Percentiles rank a stretch among this genome's conserved stretches.
Evolutionary conservation across 2,888 invertebrate species (phyloP).

Genomic region (Eilema depressum): DNA sequence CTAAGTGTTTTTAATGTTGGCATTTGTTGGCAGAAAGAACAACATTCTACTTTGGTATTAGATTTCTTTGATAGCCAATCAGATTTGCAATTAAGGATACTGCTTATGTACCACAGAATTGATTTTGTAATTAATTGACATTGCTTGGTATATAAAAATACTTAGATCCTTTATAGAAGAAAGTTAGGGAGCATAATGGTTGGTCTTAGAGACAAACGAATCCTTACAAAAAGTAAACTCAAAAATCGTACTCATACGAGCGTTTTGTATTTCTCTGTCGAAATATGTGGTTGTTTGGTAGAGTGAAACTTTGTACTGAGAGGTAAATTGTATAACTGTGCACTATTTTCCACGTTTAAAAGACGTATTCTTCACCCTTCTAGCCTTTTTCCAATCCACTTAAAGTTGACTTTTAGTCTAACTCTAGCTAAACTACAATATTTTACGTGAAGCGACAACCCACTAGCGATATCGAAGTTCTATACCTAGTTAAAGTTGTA

Average conservation of each 20-base stretch:
- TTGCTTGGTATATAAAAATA: too few relatives aligned
- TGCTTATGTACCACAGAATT: background rate
- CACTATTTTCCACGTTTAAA: background rate
- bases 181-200: too few relatives aligned
- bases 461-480: background rate
- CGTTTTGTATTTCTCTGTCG: background rate
- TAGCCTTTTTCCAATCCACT: background rate
- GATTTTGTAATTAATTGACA: background rate
- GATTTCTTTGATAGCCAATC: background rate
- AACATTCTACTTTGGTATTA: background rate
- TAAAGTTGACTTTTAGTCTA: background rate
- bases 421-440: background rate
- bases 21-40: background rate
- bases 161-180: background rate
- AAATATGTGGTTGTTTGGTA: background rate
- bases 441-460: background rate
- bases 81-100: conserved; percentile 1
- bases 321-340: too few relatives aligned
- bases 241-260: background rate
- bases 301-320: background rate
- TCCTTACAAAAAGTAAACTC: background rate
- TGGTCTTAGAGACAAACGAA: too few relatives aligned
- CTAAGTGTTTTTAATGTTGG: conserved; percentile 32
- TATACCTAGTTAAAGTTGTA: background rate
- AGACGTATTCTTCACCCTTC: background rate